Evolutionary conservation across 2,797 vertebrate genomes (phyloP), one percentile per base, ranked within the genome.

Genomic region (Hapalemur alaotrensis): DNA sequence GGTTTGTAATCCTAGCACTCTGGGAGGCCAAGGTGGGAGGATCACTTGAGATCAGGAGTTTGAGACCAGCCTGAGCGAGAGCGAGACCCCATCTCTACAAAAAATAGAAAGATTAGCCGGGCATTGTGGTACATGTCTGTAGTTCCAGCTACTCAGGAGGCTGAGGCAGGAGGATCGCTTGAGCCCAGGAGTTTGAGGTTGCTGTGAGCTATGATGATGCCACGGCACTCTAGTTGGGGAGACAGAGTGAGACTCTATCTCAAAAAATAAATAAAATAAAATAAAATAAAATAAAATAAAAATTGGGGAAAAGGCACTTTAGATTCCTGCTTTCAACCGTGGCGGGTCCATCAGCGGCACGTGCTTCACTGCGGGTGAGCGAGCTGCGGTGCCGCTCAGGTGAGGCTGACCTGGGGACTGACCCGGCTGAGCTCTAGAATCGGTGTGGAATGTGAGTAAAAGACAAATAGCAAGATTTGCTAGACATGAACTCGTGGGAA

Each of bases 321-420:
- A 80, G 50, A 67, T 30, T 67, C 4, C 4, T 79, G 69, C 70
- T 87, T 81, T 81, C 61, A 87, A 72, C 23, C 9, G 59, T 4
- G 78, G 20, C 30, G 28, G 25, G 7, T 0, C 50, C 28, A 2
- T 38, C 46, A n/a, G 57, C 9, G 4, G 0, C 1, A 30, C 8
- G 30, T 41, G 63, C 46, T n/a, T 59, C 2, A 1, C 38, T 23
- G 4, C 43, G 85, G 18, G 12, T 7, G 13, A 41, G 7, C 17
- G 11, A 28, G 38, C 0, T 1, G 54, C 30, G 1, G 12, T 0
- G 5, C 7, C 1, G 0, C 17, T 13, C n/a, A 30, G 3, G 1
- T 5, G 18, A 63, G 48, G 20, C 30, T 32, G 78, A 50, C 75
- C 20, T 25, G 22, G 11, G 72, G 52, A 28, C 54, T 5, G 20